Evolutionary conservation across 2,797 vertebrate species (phyloP).

Genomic region (Phalanger gymnotis): DNA sequence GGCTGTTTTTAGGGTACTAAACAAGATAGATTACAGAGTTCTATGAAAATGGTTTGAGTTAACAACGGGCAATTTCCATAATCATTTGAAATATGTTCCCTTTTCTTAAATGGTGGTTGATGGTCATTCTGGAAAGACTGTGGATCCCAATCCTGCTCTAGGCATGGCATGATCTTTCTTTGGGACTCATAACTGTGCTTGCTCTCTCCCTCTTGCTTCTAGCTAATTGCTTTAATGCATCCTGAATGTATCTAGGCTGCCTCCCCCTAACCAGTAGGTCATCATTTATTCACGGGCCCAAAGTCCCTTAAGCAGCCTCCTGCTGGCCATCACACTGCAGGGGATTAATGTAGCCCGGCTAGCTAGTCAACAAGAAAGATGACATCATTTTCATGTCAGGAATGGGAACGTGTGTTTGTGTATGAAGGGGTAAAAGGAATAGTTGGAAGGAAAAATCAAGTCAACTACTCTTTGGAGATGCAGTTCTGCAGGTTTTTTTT

Average conservation of each 20-base stretch:
- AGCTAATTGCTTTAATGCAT: conserved; percentile 80
- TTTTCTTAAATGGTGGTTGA: conserved; percentile 62
- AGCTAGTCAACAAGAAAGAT: conserved; percentile 79
- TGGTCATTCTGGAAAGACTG: not conserved
- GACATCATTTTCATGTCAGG: conserved; percentile 81
- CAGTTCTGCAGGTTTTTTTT: conserved; percentile 71
- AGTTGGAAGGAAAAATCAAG: conserved; percentile 66
- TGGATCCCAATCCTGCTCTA: conserved; percentile 36
- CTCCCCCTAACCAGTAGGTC: conserved; percentile 74
- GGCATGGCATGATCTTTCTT: conserved; percentile 54
- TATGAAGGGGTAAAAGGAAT: not conserved
- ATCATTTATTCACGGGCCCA: conserved; percentile 82
- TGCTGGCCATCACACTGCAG: conserved; percentile 75
- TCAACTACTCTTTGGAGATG: conserved; percentile 61
- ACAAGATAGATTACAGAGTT: conserved; percentile 11
- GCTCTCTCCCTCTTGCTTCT: not conserved
- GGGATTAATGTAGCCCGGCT: conserved; percentile 79
- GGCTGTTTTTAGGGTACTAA: not conserved
- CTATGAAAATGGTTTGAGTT: not conserved
- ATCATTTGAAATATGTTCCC: conserved; percentile 21
- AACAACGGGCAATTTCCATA: not conserved
- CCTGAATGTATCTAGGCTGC: conserved; percentile 72
- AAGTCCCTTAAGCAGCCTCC: conserved; percentile 78
- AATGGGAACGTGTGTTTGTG: conserved; percentile 61
- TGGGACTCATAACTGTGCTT: conserved; percentile 41